These are phyloP conservation scores for Thereva unica DNA, from an alignment of 2,888 invertebrate genomes.

Conservation along the genomic window DNA sequence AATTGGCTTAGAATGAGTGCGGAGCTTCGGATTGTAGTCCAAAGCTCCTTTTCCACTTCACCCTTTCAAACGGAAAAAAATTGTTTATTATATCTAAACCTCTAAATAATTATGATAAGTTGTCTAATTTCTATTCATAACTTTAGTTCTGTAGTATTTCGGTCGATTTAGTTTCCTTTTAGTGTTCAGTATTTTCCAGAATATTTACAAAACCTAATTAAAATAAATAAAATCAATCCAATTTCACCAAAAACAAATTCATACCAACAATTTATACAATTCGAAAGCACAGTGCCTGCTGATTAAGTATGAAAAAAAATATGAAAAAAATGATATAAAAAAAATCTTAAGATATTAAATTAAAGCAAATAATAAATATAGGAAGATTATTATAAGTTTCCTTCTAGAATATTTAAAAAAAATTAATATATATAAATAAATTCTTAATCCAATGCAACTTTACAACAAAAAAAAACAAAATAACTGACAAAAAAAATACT, in stretches of 20 bases:
- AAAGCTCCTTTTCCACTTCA: no score
- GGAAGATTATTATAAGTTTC: constrained; percentile 2
- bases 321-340: not conserved
- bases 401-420: not conserved
- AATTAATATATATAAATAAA: no score
- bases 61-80: no score
- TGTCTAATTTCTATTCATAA: no score
- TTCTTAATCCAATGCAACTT: no score
- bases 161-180: no score
- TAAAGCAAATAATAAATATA: constrained; percentile 25
- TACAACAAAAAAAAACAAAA: not conserved
- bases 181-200: not conserved
- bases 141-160: no score
- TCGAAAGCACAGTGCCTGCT: constrained; percentile 31
- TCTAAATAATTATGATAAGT: no score
- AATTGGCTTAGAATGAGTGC: no score
- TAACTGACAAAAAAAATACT: constrained; percentile 7
- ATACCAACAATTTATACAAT: constrained; percentile 2
- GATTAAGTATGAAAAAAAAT: constrained; percentile 18
- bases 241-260: not conserved
- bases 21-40: no score
- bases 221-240: not conserved
- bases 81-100: no score
- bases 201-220: not conserved
- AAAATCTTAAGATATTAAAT: constrained; percentile 8